These are phyloP conservation scores for Apotomis betuletana DNA, from an alignment of 2,888 invertebrate genomes.

Conservation along the genomic window DNA sequence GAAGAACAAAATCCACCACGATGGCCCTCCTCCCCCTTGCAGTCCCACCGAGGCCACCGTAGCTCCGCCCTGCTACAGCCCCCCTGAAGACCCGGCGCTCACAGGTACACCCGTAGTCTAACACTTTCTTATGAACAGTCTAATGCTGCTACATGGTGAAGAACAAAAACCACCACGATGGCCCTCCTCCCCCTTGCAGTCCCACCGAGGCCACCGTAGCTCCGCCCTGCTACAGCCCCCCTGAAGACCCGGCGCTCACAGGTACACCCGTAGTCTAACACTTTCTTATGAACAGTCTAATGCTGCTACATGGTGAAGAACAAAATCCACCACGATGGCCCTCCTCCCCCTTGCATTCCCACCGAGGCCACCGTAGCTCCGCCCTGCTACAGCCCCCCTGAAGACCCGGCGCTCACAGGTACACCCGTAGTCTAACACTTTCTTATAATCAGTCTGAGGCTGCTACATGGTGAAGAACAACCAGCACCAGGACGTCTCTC, in stretches of 20 bases:
- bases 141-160: conserved; percentile 88
- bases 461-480: conserved; percentile 90
- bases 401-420: conserved; percentile 64
- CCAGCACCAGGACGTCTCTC: conserved; percentile 77
- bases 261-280: conserved; percentile 49
- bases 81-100: conserved; percentile 64
- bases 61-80: conserved; percentile 84
- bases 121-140: too few relatives aligned
- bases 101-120: conserved; percentile 54
- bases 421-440: conserved; percentile 7
- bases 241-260: conserved; percentile 61
- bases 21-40: conserved; percentile 71
- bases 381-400: conserved; percentile 82
- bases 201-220: conserved; percentile 85
- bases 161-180: conserved; percentile 83
- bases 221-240: conserved; percentile 84
- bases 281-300: too few relatives aligned
- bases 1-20: conserved; percentile 85
- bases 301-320: conserved; percentile 90
- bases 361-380: conserved; percentile 85
- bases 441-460: conserved; percentile 51
- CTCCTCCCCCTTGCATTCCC: conserved; percentile 80
- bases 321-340: conserved; percentile 79
- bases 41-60: conserved; percentile 85
- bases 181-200: conserved; percentile 75